These are phyloP conservation scores for Saccopteryx leptura DNA, from an alignment of 2,113 vertebrate genomes.

Conservation along the genomic window DNA sequence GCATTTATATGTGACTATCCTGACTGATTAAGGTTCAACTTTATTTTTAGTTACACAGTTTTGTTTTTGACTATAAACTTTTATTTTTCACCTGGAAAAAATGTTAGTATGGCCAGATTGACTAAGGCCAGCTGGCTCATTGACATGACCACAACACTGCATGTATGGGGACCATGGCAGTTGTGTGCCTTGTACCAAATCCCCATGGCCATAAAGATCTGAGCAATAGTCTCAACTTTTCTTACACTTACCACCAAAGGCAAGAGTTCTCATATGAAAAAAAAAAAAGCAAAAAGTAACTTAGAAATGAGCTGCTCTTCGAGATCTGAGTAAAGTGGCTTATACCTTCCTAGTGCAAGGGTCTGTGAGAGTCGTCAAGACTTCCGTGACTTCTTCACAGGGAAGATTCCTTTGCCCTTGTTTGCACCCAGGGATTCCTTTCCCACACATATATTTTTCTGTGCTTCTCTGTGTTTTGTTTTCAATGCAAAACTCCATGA, in stretches of 20 bases:
- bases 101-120: neutral
- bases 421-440: neutral
- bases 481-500: neutral
- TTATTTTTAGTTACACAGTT: neutral
- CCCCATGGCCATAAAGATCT: neutral
- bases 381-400: neutral
- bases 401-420: neutral
- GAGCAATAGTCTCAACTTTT: neutral
- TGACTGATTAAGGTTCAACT: neutral
- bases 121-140: neutral
- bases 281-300: neutral
- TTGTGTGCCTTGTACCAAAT: neutral
- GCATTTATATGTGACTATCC: neutral
- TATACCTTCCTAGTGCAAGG: rapidly evolving
- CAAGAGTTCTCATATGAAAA: neutral
- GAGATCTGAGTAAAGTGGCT: neutral
- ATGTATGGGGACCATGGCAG: neutral
- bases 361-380: neutral
- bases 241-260: neutral
- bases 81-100: neutral
- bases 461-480: neutral
- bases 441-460: neutral
- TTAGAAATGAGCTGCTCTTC: neutral
- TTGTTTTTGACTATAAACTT: neutral
- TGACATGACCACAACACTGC: neutral